phyloP scores from a whole-genome alignment of 2,113 vertebrate species.

The Rhinolophus ferrumequinum region DNA sequence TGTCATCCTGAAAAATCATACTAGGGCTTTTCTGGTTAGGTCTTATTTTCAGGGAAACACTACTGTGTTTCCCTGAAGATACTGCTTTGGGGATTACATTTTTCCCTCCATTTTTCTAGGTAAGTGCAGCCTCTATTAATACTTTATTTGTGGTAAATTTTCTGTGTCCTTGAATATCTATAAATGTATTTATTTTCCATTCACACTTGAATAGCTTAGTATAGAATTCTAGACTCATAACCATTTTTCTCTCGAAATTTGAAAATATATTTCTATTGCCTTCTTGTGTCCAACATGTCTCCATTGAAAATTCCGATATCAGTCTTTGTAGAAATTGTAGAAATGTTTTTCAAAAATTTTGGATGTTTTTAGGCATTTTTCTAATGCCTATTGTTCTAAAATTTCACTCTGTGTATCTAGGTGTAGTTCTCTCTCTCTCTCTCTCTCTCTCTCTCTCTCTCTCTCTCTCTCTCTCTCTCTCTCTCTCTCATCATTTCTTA shows the following conservation, averaged over 20 bases:
- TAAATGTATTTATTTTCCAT: slow-evolving; percentile 1
- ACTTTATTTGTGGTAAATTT: not conserved
- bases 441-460: too few species aligned
- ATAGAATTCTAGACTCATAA: not conserved
- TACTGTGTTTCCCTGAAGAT: too few species aligned
- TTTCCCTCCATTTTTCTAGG: not conserved
- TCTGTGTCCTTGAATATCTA: slow-evolving; percentile 18
- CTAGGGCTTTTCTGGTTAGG: too few species aligned
- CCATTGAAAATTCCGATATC: not conserved
- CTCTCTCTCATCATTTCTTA: not conserved
- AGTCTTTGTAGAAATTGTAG: not conserved
- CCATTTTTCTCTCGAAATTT: not conserved
- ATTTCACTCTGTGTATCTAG: not conserved
- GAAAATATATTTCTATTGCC: not conserved
- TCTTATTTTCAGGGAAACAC: too few species aligned
- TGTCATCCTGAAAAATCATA: too few species aligned
- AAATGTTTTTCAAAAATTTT: not conserved
- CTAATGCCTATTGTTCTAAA: not conserved
- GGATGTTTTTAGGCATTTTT: not conserved
- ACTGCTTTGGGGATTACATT: not conserved
- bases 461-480: not conserved
- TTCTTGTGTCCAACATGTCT: not conserved
- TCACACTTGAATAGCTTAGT: not conserved
- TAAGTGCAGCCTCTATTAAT: not conserved
- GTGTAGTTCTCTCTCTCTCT: not conserved